phyloP scores from a whole-genome alignment of 2,797 vertebrate genomes.

The Poecile montanus region DNA sequence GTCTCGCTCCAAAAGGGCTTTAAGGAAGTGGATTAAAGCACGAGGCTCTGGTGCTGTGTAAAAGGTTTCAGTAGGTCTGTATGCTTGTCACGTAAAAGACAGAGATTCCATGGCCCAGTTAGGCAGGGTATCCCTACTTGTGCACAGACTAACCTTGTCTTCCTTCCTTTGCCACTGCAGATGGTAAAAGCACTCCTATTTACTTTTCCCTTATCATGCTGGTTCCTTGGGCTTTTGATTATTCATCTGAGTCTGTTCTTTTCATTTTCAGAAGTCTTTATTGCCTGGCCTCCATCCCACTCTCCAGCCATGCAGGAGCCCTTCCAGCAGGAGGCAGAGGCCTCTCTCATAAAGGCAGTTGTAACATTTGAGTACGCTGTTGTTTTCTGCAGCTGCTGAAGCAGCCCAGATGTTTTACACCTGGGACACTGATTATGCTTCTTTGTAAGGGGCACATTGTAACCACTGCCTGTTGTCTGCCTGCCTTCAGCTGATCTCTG shows the following conservation, averaged over 20 bases:
- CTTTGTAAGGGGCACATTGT: neutral
- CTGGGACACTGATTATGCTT: neutral
- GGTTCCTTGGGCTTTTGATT: neutral
- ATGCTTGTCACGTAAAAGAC: accelerated
- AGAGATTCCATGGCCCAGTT: neutral
- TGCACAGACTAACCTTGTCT: neutral
- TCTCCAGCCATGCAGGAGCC: neutral
- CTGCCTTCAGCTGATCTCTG: neutral
- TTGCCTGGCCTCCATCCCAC: neutral
- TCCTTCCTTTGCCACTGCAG: neutral
- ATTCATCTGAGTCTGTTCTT: neutral
- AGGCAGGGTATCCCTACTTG: neutral
- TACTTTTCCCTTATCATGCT: neutral
- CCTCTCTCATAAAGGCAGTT: neutral
- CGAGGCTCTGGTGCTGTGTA: neutral
- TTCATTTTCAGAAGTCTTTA: neutral
- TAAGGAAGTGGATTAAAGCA: neutral
- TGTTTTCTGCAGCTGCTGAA: neutral
- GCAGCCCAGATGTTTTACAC: neutral
- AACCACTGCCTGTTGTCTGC: neutral
- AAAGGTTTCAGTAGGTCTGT: neutral
- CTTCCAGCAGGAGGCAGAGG: neutral
- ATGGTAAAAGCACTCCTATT: neutral
- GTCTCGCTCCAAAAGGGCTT: neutral
- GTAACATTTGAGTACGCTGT: neutral